Evolutionary conservation across 2,113 vertebrate species (phyloP).

Genomic region (Mobula hypostoma): DNA sequence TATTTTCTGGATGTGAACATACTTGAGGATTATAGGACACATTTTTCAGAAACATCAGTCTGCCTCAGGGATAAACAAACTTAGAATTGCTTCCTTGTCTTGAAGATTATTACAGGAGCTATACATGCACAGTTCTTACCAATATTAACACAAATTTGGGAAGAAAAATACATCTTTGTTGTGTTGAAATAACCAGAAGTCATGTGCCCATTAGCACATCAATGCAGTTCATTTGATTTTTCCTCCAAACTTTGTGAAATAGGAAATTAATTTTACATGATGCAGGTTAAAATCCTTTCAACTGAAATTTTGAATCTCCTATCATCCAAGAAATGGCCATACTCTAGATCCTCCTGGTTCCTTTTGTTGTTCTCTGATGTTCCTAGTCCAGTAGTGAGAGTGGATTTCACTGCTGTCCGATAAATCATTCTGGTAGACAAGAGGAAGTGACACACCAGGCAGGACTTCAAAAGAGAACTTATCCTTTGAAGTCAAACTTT

Average conservation of each 20-base stretch:
- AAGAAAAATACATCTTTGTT: neutral
- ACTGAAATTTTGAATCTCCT: neutral
- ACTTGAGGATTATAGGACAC: neutral
- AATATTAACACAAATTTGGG: neutral
- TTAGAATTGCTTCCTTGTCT: neutral
- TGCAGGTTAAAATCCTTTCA: neutral
- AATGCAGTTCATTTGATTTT: neutral
- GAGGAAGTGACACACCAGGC: neutral
- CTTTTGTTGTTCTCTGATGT: neutral
- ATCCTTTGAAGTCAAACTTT: slow-evolving; percentile 17
- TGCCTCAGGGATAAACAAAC: neutral
- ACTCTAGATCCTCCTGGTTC: neutral
- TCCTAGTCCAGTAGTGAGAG: neutral
- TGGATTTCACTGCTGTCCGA: neutral
- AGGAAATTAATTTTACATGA: neutral
- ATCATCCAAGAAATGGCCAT: neutral
- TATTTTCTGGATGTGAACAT: neutral
- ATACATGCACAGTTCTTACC: neutral
- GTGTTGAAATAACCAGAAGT: neutral
- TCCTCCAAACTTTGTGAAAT: neutral
- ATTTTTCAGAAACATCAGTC: neutral
- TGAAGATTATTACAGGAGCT: neutral
- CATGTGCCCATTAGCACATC: neutral
- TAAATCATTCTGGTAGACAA: slow-evolving; percentile 18
- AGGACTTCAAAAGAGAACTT: slow-evolving; percentile 10